Conservation (phyloP, 2,888 invertebrate species). For the Melinaea menophilus region DNA sequence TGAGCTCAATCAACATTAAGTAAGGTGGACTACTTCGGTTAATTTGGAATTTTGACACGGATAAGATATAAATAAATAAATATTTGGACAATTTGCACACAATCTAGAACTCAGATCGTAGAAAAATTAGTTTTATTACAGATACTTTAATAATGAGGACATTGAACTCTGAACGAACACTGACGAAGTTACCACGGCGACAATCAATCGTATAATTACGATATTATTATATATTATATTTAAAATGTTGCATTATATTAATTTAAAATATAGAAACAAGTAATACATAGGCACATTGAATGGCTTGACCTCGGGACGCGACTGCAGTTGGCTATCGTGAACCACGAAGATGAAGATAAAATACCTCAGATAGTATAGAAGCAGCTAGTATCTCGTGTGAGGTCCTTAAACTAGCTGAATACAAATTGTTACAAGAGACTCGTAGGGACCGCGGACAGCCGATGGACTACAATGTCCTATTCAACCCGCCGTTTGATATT, state of each 20-base stretch:
- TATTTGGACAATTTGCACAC: too few relatives aligned
- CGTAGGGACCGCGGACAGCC: conserved; percentile 35
- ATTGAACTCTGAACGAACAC: too few relatives aligned
- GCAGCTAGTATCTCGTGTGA: conserved; percentile 5
- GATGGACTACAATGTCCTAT: conserved; percentile 17
- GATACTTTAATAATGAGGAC: too few relatives aligned
- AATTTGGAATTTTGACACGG: too few relatives aligned
- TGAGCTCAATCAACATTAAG: neutral
- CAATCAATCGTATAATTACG: too few relatives aligned
- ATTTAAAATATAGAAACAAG: neutral
- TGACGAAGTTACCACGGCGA: too few relatives aligned
- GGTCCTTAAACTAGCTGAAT: conserved; percentile 23
- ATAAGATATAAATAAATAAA: too few relatives aligned
- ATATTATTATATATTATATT: neutral
- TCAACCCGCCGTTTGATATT: conserved; percentile 24
- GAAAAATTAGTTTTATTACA: too few relatives aligned
- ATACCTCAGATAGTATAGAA: conserved; percentile 2
- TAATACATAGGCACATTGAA: neutral
- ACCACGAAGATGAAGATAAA: conserved; percentile 5
- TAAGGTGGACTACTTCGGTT: too few relatives aligned
- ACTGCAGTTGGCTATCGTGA: conserved; percentile 2
- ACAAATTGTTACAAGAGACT: conserved; percentile 49
- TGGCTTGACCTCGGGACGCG: neutral
- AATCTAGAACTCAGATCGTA: too few relatives aligned
- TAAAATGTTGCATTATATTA: neutral